A percentile compares a stretch with the other conserved stretches of the same genome.
phyloP scores from a whole-genome alignment of 2,113 vertebrate species.

The Sterna hirundo region DNA sequence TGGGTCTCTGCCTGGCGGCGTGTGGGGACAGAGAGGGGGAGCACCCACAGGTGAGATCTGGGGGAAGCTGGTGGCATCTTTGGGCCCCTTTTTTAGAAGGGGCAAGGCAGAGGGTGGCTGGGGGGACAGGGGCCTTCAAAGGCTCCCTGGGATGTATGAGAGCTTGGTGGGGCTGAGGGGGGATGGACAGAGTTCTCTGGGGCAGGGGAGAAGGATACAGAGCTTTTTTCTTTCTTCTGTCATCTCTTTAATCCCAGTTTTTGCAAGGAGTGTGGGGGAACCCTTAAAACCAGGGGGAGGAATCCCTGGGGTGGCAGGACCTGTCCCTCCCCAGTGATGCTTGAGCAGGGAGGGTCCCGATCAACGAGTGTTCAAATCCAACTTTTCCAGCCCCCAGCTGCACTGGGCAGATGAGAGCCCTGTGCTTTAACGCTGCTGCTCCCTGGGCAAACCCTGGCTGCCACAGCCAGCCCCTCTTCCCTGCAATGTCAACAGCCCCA shows the following conservation, averaged over 20 bases:
- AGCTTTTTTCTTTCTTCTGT: background rate
- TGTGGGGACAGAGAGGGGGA: background rate
- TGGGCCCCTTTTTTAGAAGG: background rate
- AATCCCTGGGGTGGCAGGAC: background rate
- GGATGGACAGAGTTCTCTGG: background rate
- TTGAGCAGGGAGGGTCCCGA: background rate
- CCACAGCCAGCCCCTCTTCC: background rate
- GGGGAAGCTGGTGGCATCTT: background rate
- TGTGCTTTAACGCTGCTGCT: background rate
- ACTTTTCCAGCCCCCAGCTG: background rate
- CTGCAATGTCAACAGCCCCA: background rate
- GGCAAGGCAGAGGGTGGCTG: background rate
- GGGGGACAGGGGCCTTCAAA: background rate
- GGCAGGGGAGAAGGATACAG: background rate
- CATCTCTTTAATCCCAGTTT: background rate
- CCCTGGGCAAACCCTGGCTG: background rate
- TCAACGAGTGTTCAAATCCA: background rate
- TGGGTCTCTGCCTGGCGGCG: background rate
- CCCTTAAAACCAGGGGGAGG: background rate
- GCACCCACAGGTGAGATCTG: background rate
- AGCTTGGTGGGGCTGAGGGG: background rate
- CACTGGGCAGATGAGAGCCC: background rate
- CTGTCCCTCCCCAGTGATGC: background rate
- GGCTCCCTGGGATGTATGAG: accelerated
- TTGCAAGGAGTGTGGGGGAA: background rate